These are phyloP conservation scores for Protonemura montana DNA, from an alignment of 2,888 invertebrate genomes.

Conservation along the genomic window DNA sequence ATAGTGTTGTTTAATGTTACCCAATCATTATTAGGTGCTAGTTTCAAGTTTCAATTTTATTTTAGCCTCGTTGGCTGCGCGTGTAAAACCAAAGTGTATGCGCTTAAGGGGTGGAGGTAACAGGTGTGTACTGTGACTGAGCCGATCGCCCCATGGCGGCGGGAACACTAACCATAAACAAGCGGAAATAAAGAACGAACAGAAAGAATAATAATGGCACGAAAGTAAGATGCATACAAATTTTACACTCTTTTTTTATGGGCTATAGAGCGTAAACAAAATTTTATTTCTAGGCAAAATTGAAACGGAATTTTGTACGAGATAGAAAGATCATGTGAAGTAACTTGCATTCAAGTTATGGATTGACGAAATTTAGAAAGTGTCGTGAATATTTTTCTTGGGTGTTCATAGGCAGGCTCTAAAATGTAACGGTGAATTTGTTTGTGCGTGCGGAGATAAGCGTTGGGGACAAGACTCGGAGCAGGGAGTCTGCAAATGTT, in stretches of 20 bases:
- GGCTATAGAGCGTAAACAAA: neutral
- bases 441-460: neutral
- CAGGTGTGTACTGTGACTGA: neutral
- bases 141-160: neutral
- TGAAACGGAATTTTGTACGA: neutral
- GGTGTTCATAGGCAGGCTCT: neutral
- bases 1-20: neutral
- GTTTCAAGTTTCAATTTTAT: neutral
- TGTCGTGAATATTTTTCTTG: neutral
- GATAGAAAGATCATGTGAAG: neutral
- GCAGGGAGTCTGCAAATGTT: neutral
- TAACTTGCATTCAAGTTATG: neutral
- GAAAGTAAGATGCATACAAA: neutral
- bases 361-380: neutral
- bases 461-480: neutral
- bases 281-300: neutral
- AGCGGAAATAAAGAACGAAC: neutral
- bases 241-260: neutral
- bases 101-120: neutral
- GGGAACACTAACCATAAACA: neutral
- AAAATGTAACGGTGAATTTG: neutral
- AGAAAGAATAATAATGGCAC: neutral
- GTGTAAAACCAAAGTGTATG: neutral
- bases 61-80: neutral
- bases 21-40: neutral